Evolutionary conservation across 30 jellyfish, hydroid and myxozoan genomes (phyloP).

Genomic region (Morbakka virulenta): DNA sequence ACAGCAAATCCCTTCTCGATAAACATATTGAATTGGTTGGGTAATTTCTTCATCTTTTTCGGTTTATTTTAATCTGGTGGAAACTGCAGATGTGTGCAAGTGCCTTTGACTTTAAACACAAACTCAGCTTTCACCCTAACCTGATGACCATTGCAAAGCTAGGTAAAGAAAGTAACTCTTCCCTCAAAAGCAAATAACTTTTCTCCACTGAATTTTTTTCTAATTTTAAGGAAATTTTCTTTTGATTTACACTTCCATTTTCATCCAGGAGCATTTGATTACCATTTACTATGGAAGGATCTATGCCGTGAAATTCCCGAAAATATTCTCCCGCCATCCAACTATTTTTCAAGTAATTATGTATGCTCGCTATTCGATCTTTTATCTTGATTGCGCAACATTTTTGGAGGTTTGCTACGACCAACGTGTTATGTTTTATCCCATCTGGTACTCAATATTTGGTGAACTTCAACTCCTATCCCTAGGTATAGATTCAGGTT

Average conservation of each 20-base stretch:
- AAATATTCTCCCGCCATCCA: background rate
- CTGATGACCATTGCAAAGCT: background rate
- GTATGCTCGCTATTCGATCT: background rate
- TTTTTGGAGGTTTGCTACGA: no score
- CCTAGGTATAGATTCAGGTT: no score
- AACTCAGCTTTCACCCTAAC: slow-evolving; percentile 3
- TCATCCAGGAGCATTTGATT: slow-evolving; percentile 27
- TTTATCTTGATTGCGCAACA: no score
- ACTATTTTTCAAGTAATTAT: slow-evolving; percentile 3
- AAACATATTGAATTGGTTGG: slow-evolving; percentile 41
- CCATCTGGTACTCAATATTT: no score
- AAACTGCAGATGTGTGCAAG: background rate
- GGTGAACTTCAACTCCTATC: no score
- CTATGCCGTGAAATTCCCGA: background rate
- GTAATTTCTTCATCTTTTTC: slow-evolving; percentile 31
- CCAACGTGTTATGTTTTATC: no score
- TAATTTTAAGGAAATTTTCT: background rate
- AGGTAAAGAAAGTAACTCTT: background rate
- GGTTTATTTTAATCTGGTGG: slow-evolving; percentile 7
- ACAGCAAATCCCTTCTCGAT: slow-evolving; percentile 52
- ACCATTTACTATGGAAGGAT: slow-evolving; percentile 35
- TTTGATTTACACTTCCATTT: background rate
- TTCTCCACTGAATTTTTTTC: no score
- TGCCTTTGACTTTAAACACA: slow-evolving; percentile 31
- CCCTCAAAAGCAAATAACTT: background rate